Evolutionary conservation across 2,113 vertebrate species (phyloP).

Genomic region (Apaloderma vittatum): DNA sequence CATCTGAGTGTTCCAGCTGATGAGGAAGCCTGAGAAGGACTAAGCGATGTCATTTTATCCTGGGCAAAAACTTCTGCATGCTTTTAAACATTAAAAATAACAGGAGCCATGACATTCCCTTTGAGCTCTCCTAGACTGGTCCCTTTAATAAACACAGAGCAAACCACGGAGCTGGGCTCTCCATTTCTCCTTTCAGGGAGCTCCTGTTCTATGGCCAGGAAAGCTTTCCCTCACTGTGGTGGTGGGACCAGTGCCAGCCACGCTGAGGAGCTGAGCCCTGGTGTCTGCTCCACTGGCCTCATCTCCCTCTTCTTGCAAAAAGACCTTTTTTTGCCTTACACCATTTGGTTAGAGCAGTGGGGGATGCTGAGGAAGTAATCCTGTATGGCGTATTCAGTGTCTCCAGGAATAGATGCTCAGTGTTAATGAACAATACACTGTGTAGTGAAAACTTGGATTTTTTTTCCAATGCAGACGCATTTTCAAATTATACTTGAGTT

Average conservation of each 20-base stretch:
- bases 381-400: background rate
- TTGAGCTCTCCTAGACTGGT: background rate
- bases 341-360: background rate
- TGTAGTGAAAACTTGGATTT: background rate
- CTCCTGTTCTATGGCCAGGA: background rate
- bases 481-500: background rate
- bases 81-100: background rate
- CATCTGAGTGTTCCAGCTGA: background rate
- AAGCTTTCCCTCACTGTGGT: background rate
- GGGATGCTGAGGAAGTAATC: accelerated
- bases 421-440: background rate
- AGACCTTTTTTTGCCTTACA: background rate
- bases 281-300: background rate
- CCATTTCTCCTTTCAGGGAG: background rate
- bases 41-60: background rate
- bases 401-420: background rate
- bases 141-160: background rate
- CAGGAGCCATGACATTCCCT: background rate
- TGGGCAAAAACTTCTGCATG: background rate
- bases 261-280: accelerated
- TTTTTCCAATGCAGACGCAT: background rate
- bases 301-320: background rate
- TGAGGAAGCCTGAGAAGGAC: background rate
- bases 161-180: background rate
- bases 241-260: background rate